phyloP scores from a whole-genome alignment of 2,888 invertebrate species.

The Hirtodrosophila alboralis region DNA sequence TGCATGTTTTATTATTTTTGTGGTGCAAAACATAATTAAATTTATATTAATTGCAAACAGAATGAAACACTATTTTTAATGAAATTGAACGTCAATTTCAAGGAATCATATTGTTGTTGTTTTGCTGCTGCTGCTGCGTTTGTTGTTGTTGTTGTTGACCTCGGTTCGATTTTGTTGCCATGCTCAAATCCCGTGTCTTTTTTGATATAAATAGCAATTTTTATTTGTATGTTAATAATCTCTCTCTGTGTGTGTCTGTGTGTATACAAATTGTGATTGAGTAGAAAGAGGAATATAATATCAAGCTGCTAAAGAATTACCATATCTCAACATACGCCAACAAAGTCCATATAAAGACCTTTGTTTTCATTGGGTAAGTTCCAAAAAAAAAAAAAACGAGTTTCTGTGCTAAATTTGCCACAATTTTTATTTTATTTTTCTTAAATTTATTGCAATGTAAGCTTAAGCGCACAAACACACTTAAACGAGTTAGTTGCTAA shows the following conservation, averaged over 20 bases:
- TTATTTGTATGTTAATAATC: constrained; percentile 11
- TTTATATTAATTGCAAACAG: constrained; percentile 52
- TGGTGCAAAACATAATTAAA: constrained; percentile 48
- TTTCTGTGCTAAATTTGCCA: constrained; percentile 29
- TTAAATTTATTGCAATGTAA: constrained; percentile 30
- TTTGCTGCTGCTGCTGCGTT: constrained; percentile 17
- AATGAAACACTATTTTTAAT: constrained; percentile 23
- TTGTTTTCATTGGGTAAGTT: constrained; percentile 59
- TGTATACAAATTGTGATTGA: constrained; percentile 29
- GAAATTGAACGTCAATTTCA: constrained; percentile 32
- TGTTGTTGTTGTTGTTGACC: constrained; percentile 46
- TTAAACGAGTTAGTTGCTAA: constrained; percentile 69
- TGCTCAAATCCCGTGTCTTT: constrained; percentile 44
- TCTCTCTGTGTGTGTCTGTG: background rate
- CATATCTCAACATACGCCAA: constrained; percentile 34
- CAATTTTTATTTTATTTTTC: constrained; percentile 12
- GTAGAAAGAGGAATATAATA: constrained; percentile 1
- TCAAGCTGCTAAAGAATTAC: constrained; percentile 13
- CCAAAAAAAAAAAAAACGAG: constrained; percentile 48
- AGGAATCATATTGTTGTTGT: constrained; percentile 21
- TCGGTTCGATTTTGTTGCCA: constrained; percentile 58
- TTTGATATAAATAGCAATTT: constrained; percentile 52
- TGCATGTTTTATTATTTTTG: constrained; percentile 43
- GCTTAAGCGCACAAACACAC: constrained; percentile 28
- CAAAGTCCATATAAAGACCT: constrained; percentile 9